These are phyloP conservation scores for Cryptus armator DNA, from an alignment of 2,888 invertebrate genomes.

Conservation along the genomic window DNA sequence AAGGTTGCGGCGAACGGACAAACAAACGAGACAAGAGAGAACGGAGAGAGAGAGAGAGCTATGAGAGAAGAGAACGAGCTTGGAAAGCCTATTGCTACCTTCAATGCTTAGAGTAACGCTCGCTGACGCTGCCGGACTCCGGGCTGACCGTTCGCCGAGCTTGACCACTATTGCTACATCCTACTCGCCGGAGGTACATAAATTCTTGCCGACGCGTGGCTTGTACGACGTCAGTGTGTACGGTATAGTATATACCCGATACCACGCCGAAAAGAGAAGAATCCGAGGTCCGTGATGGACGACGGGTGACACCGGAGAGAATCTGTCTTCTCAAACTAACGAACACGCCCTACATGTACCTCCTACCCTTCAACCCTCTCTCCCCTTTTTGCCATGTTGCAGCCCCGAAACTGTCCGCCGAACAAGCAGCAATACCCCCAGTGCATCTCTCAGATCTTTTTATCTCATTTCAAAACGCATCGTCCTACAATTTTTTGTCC, in stretches of 20 bases:
- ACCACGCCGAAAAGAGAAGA: conserved; percentile 25
- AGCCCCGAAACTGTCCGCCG: background rate
- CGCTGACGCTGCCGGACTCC: conserved; percentile 31
- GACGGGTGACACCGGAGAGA: conserved; percentile 37
- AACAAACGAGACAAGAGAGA: conserved; percentile 59
- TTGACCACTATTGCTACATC: conserved; percentile 66
- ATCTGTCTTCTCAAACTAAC: conserved; percentile 39
- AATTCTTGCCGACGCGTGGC: conserved; percentile 48
- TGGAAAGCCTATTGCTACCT: conserved; percentile 41
- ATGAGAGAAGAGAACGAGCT: conserved; percentile 31
- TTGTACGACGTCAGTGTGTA: conserved; percentile 17
- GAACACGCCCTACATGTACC: conserved; percentile 9
- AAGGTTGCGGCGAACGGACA: conserved; percentile 51
- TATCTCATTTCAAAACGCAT: background rate
- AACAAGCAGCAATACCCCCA: background rate
- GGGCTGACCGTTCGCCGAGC: conserved; percentile 67
- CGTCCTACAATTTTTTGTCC: background rate
- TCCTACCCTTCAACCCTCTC: background rate
- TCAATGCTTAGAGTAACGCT: conserved; percentile 50
- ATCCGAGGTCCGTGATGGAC: conserved; percentile 48
- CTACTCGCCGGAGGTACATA: conserved; percentile 54
- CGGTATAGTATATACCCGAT: background rate
- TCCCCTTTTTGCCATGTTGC: background rate
- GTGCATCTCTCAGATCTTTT: background rate
- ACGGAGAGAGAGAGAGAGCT: conserved; percentile 35